Percentiles rank a stretch among this genome's conserved stretches.
phyloP scores from a whole-genome alignment of 2,113 vertebrate genomes.

The Pampusana beccarii region DNA sequence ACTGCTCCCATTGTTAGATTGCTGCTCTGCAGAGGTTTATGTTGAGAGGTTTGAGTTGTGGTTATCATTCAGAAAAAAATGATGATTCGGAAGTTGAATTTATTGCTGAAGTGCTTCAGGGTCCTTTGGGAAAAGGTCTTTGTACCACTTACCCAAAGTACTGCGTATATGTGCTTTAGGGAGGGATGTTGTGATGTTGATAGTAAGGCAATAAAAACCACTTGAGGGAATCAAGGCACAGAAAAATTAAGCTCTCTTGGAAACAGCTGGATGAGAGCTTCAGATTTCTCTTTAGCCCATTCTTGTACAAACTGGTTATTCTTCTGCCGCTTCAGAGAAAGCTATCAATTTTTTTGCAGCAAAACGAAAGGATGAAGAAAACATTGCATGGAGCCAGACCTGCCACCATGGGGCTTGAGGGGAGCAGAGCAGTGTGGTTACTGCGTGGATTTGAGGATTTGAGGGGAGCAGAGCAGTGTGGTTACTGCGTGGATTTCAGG shows the following conservation, averaged over 20 bases:
- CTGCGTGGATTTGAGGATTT: too few species aligned
- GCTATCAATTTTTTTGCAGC: neutral
- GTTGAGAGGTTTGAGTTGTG: neutral
- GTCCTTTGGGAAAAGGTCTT: neutral
- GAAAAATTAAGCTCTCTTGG: neutral
- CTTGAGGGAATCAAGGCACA: neutral
- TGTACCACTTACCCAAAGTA: neutral
- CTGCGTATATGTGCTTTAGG: neutral
- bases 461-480: neutral
- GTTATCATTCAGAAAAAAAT: neutral
- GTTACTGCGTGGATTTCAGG: too few species aligned
- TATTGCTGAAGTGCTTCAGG: neutral
- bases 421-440: neutral
- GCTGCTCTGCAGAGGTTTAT: neutral
- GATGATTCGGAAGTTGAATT: neutral
- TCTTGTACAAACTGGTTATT: neutral
- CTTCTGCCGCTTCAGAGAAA: neutral
- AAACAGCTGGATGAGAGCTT: neutral
- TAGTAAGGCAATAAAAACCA: neutral
- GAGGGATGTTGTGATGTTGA: neutral
- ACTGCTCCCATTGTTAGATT: neutral
- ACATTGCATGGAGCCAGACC: neutral
- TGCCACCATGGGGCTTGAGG: neutral
- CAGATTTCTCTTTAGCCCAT: neutral
- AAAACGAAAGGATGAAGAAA: neutral